Evolutionary conservation across 2,797 vertebrate species (phyloP), one percentile per base, ranked within the genome.

Genomic region (Orestias chungarensis): DNA sequence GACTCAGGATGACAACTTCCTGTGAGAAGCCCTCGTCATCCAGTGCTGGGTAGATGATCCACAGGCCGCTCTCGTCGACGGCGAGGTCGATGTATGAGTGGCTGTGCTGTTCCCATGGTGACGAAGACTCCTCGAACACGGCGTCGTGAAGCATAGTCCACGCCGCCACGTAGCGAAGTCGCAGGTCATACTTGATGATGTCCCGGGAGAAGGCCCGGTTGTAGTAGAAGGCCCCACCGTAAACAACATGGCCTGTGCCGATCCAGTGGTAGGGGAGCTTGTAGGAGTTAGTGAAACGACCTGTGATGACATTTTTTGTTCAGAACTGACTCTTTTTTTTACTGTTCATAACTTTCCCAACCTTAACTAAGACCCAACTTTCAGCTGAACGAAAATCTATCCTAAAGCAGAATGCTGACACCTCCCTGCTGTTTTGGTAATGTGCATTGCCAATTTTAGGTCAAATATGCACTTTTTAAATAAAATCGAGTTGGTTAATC

Each of bases 211-310:
- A 98, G 77, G 98, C 98, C 0, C 98, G 96, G 91, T 97, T 98
- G 92, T 99, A 99, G 90, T 94, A 99, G 88, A 99, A 97, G 78
- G 98, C 96, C 0, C 97, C 97, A 0, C 94, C 87, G 71, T 97
- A 99, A 68, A 99, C 95, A 33, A 96, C 97, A 0, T 99, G 98
- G 6, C 98, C 97, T 0, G 98, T 99, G 75, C 98, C 98, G 0
- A 97, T 97, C 98, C 98, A 99, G 93, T 96, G 96, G 86, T 99
- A 99, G 0, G 98, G 97, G 64, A 99, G 96, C 91, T 99, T 99
- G 93, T 98, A 99, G 40, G 97, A 97, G 81, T 97, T 99, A 85
- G 96, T 98, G 91, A 95, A 96, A 78, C 96, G 97, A 68, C 97
- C 98, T 99, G 44, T 31, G 31, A 73, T 33, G 55, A 38, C 62